A percentile compares a stretch with the other conserved stretches of the same genome.
These are phyloP conservation scores for Drosophila paranaensis DNA, from an alignment of 2,888 invertebrate species.

Conservation along the genomic window DNA sequence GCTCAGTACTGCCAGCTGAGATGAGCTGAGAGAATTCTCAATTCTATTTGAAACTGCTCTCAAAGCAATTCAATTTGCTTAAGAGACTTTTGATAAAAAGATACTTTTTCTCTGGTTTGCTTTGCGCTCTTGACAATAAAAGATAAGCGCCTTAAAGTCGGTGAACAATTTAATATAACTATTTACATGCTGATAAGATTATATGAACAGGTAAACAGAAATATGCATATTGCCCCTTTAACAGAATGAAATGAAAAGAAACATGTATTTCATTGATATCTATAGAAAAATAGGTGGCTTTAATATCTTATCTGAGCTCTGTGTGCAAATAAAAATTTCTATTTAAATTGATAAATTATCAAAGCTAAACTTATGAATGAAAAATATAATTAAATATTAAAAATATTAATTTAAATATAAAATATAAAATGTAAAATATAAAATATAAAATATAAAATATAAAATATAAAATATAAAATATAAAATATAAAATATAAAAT, in stretches of 20 bases:
- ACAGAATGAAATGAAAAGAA: neutral
- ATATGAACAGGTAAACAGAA: neutral
- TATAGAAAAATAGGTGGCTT: neutral
- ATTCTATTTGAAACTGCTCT: neutral
- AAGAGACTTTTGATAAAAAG: neutral
- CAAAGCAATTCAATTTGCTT: neutral
- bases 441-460: neutral
- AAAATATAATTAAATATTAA: neutral
- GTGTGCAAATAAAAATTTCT: neutral
- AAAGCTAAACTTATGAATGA: no score
- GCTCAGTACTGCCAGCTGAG: neutral
- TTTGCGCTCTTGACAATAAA: neutral
- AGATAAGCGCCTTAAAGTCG: conserved; percentile 10
- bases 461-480: neutral
- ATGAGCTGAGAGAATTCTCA: neutral
- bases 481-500: neutral
- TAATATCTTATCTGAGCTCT: neutral
- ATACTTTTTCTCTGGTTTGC: neutral
- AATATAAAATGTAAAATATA: neutral
- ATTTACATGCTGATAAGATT: neutral
- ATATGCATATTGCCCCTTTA: no score
- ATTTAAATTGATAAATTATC: no score
- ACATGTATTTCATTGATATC: neutral
- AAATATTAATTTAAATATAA: neutral
- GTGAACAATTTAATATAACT: conserved; percentile 1